Evolutionary conservation across 2,888 invertebrate genomes (phyloP).

Genomic region (Drosophila glabriapex): DNA sequence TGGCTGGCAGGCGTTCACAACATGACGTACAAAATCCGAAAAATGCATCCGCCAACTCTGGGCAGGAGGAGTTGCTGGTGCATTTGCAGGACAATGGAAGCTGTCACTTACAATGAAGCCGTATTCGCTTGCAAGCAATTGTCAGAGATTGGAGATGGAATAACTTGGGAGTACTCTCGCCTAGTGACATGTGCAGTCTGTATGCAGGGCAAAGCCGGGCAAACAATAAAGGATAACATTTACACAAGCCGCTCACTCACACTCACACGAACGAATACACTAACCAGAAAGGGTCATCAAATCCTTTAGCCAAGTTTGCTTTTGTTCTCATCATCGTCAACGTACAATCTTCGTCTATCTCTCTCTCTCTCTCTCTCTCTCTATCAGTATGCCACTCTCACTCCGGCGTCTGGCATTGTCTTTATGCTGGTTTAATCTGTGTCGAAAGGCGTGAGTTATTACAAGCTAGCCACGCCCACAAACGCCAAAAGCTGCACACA

Average conservation of each 20-base stretch:
- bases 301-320: constrained; percentile 78
- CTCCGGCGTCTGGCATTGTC: constrained; percentile 60
- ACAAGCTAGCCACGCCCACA: constrained; percentile 74
- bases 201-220: constrained; percentile 51
- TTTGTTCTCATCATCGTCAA: constrained; percentile 74
- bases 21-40: constrained; percentile 46
- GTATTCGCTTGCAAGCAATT: constrained; percentile 23
- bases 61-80: constrained; percentile 43
- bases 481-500: constrained; percentile 37
- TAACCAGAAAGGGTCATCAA: constrained; percentile 62
- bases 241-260: constrained; percentile 56
- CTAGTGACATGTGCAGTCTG: constrained; percentile 64
- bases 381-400: constrained; percentile 12
- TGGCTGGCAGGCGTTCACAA: constrained; percentile 32
- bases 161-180: constrained; percentile 51
- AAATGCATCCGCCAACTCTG: constrained; percentile 56
- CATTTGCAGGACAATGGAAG: constrained; percentile 64
- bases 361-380: constrained; percentile 12
- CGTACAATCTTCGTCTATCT: constrained; percentile 41
- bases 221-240: constrained; percentile 79
- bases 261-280: constrained; percentile 31
- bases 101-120: constrained; percentile 75
- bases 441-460: constrained; percentile 82
- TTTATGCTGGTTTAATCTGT: constrained; percentile 80
- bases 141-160: constrained; percentile 18